These are phyloP conservation scores for Rhopalosiphum maidis DNA, from an alignment of 1,140 invertebrate genomes.

Conservation along the genomic window DNA sequence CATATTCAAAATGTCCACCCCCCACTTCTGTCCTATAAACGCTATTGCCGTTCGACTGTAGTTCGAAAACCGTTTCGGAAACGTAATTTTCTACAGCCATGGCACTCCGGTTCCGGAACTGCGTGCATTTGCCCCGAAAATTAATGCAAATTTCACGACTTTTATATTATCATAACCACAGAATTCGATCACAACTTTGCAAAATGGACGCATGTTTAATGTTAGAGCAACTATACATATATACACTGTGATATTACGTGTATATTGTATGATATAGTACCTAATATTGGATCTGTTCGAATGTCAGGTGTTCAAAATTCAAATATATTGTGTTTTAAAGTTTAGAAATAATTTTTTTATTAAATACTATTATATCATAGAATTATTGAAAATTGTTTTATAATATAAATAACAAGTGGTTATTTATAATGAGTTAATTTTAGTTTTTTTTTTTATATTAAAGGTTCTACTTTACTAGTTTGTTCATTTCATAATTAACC, in stretches of 20 bases:
- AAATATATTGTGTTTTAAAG: background rate
- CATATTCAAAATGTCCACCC: background rate
- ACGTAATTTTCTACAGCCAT: background rate
- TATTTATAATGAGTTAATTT: too few relatives aligned
- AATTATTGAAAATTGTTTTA: too few relatives aligned
- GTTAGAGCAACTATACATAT: too few relatives aligned
- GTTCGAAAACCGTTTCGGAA: background rate
- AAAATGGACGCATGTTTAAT: background rate
- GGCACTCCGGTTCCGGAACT: background rate
- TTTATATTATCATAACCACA: background rate
- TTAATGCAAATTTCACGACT: slow-evolving; percentile 6
- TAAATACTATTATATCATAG: background rate
- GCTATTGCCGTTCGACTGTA: background rate
- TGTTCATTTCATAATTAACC: too few relatives aligned
- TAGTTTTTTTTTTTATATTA: too few relatives aligned
- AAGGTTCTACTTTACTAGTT: too few relatives aligned
- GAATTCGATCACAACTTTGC: background rate
- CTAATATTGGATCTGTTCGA: background rate
- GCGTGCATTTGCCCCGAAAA: background rate
- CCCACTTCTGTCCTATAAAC: background rate
- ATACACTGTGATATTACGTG: too few relatives aligned
- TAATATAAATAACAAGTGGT: too few relatives aligned
- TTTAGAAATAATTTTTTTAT: background rate
- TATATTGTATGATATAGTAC: background rate
- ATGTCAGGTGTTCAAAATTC: background rate